phyloP scores from a whole-genome alignment of 2,888 invertebrate species.

The Papilio elwesi region DNA sequence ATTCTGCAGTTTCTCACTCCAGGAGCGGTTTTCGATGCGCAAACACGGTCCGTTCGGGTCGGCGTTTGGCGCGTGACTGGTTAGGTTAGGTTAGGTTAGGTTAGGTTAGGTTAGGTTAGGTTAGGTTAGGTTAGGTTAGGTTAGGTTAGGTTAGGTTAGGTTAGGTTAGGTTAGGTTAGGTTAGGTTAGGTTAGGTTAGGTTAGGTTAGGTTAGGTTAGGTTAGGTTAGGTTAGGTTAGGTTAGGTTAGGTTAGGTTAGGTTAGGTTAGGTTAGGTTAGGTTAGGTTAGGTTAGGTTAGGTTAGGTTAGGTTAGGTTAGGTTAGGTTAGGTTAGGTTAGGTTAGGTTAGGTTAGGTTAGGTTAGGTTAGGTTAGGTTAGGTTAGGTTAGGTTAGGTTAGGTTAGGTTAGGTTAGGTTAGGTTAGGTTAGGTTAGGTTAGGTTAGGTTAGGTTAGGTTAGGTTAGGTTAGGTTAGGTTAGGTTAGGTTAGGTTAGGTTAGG shows the following conservation, averaged over 20 bases:
- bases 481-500: too few species aligned
- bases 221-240: slow-evolving; percentile 41
- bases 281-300: slow-evolving; percentile 45
- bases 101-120: slow-evolving; percentile 30
- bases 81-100: slow-evolving; percentile 40
- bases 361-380: slow-evolving; percentile 13
- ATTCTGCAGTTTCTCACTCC: too few species aligned
- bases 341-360: slow-evolving; percentile 18
- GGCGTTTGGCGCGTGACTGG: too few species aligned
- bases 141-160: slow-evolving; percentile 44
- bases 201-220: slow-evolving; percentile 20
- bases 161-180: slow-evolving; percentile 46
- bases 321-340: slow-evolving; percentile 41
- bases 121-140: slow-evolving; percentile 42
- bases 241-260: slow-evolving; percentile 43
- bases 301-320: slow-evolving; percentile 46
- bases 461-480: too few species aligned
- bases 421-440: too few species aligned
- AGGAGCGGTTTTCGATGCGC: too few species aligned
- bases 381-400: slow-evolving; percentile 22
- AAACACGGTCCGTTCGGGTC: slow-evolving; percentile 28
- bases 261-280: slow-evolving; percentile 47
- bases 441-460: too few species aligned
- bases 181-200: slow-evolving; percentile 37
- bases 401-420: slow-evolving; percentile 31